Evolutionary conservation across 2,797 vertebrate species (phyloP), one percentile per base, ranked within the genome.

Genomic region (Prionace glauca): DNA sequence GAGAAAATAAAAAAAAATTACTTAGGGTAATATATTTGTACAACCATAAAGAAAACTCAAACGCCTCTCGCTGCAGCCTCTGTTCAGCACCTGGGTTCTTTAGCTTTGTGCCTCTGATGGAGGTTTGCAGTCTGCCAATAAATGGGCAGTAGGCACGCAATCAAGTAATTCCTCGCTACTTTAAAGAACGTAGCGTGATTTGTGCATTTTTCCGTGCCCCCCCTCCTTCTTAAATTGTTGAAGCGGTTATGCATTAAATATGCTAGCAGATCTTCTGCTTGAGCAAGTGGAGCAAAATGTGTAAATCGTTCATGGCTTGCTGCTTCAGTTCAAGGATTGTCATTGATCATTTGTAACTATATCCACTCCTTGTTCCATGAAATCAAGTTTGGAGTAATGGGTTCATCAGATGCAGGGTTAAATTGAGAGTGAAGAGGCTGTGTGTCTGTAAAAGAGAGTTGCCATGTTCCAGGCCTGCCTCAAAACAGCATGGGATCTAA

Each of bases 281-380:
- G 98, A 98, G 98, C 98, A 97, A 99, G 98, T 99, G 98, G 98
- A 99, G 98, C 98, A 97, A 98, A 98, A 98, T 98, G 98, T 98
- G 98, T 99, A 98, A 99, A 99, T 99, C 98, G 98, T 98, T 99
- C 98, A 99, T 98, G 98, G 98, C 98, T 98, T 98, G 98, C 98
- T 97, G 98, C 98, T 98, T 98, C 98, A 98, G 98, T 98, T 98
- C 98, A 97, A 97, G 98, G 98, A 98, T 98, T 98, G 98, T 98
- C 98, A 99, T 99, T 99, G 98, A 99, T 99, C 98, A 98, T 98
- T 98, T 98, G 98, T 99, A 99, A 99, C 98, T 98, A 98, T 99
- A 99, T 99, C 98, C 99, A 99, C 98, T 98, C 98, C 98, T 98
- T 98, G 98, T 98, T 98, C 98, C 98, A 99, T 99, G 98, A 99